These are phyloP conservation scores for Dolichomitus sp. DNA, from an alignment of 2,888 invertebrate genomes.

Conservation along the genomic window DNA sequence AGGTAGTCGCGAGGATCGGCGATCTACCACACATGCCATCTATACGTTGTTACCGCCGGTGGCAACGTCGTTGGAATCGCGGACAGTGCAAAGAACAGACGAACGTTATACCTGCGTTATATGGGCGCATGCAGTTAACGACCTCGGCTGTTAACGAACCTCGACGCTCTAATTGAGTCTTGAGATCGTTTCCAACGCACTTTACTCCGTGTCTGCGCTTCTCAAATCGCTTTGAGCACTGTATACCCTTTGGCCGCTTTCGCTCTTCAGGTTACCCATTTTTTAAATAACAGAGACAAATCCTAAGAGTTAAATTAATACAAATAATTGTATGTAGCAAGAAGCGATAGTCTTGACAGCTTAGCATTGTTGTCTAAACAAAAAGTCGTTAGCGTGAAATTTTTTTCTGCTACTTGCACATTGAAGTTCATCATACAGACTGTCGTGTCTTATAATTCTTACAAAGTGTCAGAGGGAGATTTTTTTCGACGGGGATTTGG, in stretches of 20 bases:
- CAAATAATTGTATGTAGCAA: not conserved
- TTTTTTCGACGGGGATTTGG: not conserved
- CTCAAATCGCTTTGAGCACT: conserved; percentile 6
- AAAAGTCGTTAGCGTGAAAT: not conserved
- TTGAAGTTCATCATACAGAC: not conserved
- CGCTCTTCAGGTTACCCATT: not conserved
- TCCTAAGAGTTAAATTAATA: not conserved
- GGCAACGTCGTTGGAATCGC: conserved; percentile 35
- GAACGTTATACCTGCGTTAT: conserved; percentile 34
- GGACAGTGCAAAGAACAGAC: conserved; percentile 21
- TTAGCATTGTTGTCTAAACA: not conserved
- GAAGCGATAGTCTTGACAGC: not conserved
- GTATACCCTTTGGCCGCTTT: not conserved
- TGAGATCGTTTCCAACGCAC: conserved; percentile 61
- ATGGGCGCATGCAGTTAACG: conserved; percentile 74
- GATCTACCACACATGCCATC: not conserved
- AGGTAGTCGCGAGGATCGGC: conserved; percentile 8
- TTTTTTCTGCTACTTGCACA: not conserved
- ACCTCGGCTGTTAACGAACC: conserved; percentile 77
- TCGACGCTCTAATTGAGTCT: conserved; percentile 78
- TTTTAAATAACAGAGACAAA: not conserved
- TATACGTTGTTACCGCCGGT: conserved; percentile 13
- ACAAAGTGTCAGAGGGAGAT: not conserved
- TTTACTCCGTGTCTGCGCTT: conserved; percentile 4
- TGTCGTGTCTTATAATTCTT: not conserved